Base-by-base conservation (phyloP, 2,797 vertebrate species). In the Syndactyla subalaris region DNA sequence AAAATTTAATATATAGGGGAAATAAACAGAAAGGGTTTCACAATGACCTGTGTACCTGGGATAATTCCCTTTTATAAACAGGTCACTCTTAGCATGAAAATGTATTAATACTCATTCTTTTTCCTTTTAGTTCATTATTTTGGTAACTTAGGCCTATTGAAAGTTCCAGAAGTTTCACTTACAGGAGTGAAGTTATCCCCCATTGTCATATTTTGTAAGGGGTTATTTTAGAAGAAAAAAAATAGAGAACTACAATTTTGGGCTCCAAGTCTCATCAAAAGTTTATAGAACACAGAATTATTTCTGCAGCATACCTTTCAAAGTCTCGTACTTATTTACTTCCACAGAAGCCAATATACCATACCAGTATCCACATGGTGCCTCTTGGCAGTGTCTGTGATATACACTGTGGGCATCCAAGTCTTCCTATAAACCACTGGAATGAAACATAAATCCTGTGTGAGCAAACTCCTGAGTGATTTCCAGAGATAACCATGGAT, bases 1-100 rank as follows among this genome's bases (percentile, higher is more conserved):
- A 81, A 70, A 88, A 57, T 70, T 81, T 88, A 84, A 67, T 57
- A 41, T 48, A 34, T 23, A 49, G 7, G 9, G 19, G 38, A 76
- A 93, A 78, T 84, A 88, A 94, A 86, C 52, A 20, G 12, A 17
- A 81, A 26, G 5, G 41, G 75, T 88, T 94, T 89, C 70, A 86
- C 22, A 39, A 39, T 58, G 51, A 67, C 62, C 23, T 73, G 4
- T 49, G 45, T 59, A 43, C 14, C 14, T 12, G 9, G 29, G 48
- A 85, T 81, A 73, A 55, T 27, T 52, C 23, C 55, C 27, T 68
- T 34, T 72, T 32, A 73, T 57, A 85, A 88, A 78, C 17, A 11
- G 16, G 39, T 32, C 46, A 43, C 39, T 73, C 23, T 79, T 10
- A n/a, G 63, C 57, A 58, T 34, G 61, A 61, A 73, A 88, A 78